Evolutionary conservation across 2,113 vertebrate species (phyloP), one percentile per base, ranked within the genome.

Genomic region (Pelusios castaneus): DNA sequence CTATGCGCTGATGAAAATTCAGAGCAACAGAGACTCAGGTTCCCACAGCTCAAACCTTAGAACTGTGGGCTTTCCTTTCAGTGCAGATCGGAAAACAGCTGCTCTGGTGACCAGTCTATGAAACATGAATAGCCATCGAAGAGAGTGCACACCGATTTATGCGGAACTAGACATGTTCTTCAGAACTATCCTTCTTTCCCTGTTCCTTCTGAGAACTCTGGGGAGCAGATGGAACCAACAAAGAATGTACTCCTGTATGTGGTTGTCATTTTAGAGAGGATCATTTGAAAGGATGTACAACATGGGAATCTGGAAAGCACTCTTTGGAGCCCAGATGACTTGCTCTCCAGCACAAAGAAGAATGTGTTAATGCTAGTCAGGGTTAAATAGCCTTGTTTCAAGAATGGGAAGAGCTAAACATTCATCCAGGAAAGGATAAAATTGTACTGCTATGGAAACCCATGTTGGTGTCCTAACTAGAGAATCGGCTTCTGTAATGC

Each of bases 401-500:
- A 11, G 92, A 51, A 63, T 0, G 0, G 52, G 2, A 85, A n/a
- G 27, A 29, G 76, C 3, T 12, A 3, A 41, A 47, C 73, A 67
- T 3, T 83, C 0, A 0, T 60, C 88, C 16, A 60, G 0, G 4
- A 1, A 8, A 2, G 88, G 60, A 19, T 43, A 16, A 0, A 0
- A n/a, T 25, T 58, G 80, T 87, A 25, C 73, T 2, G 49, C 5
- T n/a, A 19, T 0, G 2, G 45, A 17, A 10, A 11, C 12, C 49
- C 0, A 24, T 38, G 8, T 11, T 55, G 0, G 22, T 49, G 8
- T 11, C 60, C 43, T 51, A 79, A 82, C 1, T 1, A 82, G 10
- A 21, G 76, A 90, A 87, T 21, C 34, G 85, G 52, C 12, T 4
- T 60, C 77, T 55, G 89, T 82, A 81, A 81, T 45, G 94, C 96